Base-by-base conservation (phyloP, 2,888 invertebrate genomes). In the Euphydryas editha region DNA sequence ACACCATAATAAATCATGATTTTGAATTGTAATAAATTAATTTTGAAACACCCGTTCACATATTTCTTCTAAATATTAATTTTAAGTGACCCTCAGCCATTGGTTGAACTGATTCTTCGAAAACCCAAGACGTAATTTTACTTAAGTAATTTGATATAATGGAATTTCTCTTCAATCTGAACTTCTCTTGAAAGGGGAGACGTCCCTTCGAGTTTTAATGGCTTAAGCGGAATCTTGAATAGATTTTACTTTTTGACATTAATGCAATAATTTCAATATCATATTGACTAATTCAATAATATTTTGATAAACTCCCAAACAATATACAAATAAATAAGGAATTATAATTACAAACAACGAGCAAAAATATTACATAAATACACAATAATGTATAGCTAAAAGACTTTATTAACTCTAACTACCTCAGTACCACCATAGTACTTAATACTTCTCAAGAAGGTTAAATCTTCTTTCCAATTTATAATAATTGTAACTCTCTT, bases 81-180 rank as follows among this genome's bases (percentile, higher is more conserved):
- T 68, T 59, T 37, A 59, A 55, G 58, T 57, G 62, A 47, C 59
- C 59, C 63, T 58, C 68, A 68, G 57, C 49, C 61, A 68, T 68
- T 59, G 64, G 61, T 61, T 63, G 63, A 61, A 62, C 62, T 68
- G 67, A 73, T 73, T 69, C 65, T 49, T 64, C 54, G 72, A 72
- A 67, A 69, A 69, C 70, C 72, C 68, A 30, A 71, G 62, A 49
- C 69, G 68, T 69, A 73, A 73, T 72, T 72, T 70, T 68, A 63
- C 69, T 71, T 72, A 71, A 73, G 69, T 68, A 72, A 75, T 73
- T 73, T 71, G 63, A 71, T 72, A 69, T 73, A 73, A 75, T 73
- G 67, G 70, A 73, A 75, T 75, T 73, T 74, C 69, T 68, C 68
- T 71, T 68, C 65, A 72, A 73, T 69, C 68, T 68, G 61, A 63